Evolutionary conservation across 1,140 invertebrate species (phyloP), one percentile per base, ranked within the genome.

Genomic region (Drosophila guanche): DNA sequence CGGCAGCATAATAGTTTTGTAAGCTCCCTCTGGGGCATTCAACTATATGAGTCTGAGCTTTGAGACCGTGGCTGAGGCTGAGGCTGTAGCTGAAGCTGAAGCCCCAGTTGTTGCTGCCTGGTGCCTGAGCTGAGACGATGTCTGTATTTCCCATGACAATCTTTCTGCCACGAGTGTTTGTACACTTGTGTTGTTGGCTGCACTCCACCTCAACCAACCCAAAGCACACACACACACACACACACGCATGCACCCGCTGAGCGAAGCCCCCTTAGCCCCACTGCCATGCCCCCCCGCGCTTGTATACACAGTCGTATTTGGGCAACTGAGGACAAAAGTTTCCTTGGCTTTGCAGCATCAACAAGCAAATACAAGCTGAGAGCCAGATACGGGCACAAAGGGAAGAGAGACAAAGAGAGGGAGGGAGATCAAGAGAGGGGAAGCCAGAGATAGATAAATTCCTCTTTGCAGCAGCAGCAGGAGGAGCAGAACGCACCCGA

Each of bases 121-220:
- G 16, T 22, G 41, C 3, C 7, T 1, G 52, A 56, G 43, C 65
- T 58, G 66, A 58, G 73, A 79, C 78, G 80, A 79, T 77, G 83
- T 88, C 78, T 88, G 86, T 88, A 88, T 88, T 88, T 88, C 83
- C 83, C 79, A 72, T 79, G 79, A 86, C 77, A 88, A 85, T 85
- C 81, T 88, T 88, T 88, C 68, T 20, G 78, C 77, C 58, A 70
- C 73, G 74, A 85, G 83, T 85, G 81, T 88, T 85, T 85, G 83
- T 71, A 60, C 61, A 86, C 77, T 81, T 72, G 59, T 74, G 71
- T 73, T 20, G 16, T 63, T 58, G 23, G 22, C 14, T 14, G 37
- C 37, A 40, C 40, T 20, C 50, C 69, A 53, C 48, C 68, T 37
- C 51, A 54, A 27, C 61, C 40, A 53, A 47, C 8, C 14, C 59